A percentile compares a stretch with the other conserved stretches of the same genome.
phyloP scores from a whole-genome alignment of 2,113 vertebrate species.

The Tyto alba region DNA sequence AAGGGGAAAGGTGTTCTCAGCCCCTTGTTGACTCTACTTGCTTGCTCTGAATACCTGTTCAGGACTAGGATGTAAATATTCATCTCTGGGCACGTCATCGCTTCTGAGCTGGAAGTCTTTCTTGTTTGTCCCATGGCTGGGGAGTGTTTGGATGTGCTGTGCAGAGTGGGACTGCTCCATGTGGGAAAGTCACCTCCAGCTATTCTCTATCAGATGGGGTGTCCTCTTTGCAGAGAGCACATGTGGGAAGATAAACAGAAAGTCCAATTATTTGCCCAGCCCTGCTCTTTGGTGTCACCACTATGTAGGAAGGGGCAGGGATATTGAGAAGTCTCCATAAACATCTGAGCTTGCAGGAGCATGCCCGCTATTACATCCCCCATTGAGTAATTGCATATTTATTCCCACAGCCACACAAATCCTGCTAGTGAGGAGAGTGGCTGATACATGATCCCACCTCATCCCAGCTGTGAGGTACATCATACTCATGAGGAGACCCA shows the following conservation, averaged over 20 bases:
- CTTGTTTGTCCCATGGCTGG: not conserved
- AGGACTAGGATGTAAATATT: not conserved
- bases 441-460: not conserved
- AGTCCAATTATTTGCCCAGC: not conserved
- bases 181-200: not conserved
- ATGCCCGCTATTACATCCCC: not conserved
- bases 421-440: not conserved
- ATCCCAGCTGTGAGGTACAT: not conserved
- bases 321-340: not conserved
- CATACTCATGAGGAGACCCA: not conserved
- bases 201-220: slow-evolving; percentile 6
- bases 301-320: not conserved
- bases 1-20: not conserved
- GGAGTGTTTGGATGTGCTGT: not conserved
- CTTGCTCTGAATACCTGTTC: not conserved
- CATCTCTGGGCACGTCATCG: not conserved
- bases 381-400: not conserved
- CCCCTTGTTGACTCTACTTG: not conserved
- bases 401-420: not conserved
- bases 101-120: not conserved
- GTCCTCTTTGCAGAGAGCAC: not conserved
- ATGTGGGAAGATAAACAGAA: slow-evolving; percentile 31
- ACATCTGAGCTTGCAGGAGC: slow-evolving; percentile 8
- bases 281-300: not conserved
- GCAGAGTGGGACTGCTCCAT: not conserved